Evolutionary conservation across 2,113 vertebrate species (phyloP), one percentile per base, ranked within the genome.

Genomic region (Microcebus ravelobensis): DNA sequence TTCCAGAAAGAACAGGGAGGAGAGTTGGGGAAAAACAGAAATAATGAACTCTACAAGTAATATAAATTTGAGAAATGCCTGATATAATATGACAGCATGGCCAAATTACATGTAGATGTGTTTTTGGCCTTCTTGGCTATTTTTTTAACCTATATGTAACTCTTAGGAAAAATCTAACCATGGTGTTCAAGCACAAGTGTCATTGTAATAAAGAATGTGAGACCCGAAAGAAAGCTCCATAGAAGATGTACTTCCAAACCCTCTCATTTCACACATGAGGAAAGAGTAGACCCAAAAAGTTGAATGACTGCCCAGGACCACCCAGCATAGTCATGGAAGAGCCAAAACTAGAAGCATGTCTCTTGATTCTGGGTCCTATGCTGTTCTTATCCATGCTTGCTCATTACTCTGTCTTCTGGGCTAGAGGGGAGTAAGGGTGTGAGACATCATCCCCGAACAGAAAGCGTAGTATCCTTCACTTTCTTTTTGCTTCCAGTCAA

Each of bases 401-500:
- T 94, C 90, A 55, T 50, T 61, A 76, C 89, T 42, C 71, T 97
- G 63, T 97, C 97, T 96, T 68, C 55, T 81, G 91, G 91, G 91
- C 39, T 91, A 36, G 39, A 39, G 31, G 97, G 96, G 79, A 92
- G 57, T 39, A 15, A 90, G 52, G 77, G 63, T 63, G 50, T 17
- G 31, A 57, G 84, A 50, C 12, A 6, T 18, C 10, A 6, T 57
- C 48, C 67, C 48, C 10, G n/a, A 52, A 48, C 91, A 70, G 73
- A 87, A 91, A 71, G 86, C 79, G 45, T 74, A 91, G 80, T 55
- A 15, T 36, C 52, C 77, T 76, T 80, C 87, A 11, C 88, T 74
- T 3, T 91, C 65, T 91, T 45, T 95, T 94, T 92, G 77, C 92
- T 96, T 97, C 65, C 96, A 98, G 99, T 99, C 93, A 99, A 99